phyloP scores from a whole-genome alignment of 2,888 invertebrate species.

The Epistrophella euchroma region DNA sequence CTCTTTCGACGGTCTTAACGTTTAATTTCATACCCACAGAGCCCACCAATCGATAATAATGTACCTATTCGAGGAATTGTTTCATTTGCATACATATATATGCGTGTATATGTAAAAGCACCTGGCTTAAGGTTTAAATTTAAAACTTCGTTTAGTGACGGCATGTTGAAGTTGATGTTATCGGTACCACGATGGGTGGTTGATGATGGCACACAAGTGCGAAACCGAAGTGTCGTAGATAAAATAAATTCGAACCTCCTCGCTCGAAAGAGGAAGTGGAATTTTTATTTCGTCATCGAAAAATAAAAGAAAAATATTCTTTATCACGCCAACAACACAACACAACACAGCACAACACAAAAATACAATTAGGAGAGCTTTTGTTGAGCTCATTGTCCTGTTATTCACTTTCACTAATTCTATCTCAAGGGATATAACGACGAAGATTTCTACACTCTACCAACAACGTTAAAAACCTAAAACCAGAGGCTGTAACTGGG shows the following conservation, averaged over 20 bases:
- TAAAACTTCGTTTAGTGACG: slow-evolving; percentile 22
- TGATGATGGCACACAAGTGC: neutral
- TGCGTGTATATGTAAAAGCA: too few species aligned
- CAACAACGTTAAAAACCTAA: neutral
- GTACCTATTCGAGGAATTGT: slow-evolving; percentile 23
- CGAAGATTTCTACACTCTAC: neutral
- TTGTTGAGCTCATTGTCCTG: slow-evolving; percentile 25
- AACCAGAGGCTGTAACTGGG: slow-evolving; percentile 18
- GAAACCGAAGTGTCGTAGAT: slow-evolving; percentile 24
- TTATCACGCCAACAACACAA: slow-evolving; percentile 12
- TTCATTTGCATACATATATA: slow-evolving; percentile 60
- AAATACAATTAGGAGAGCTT: slow-evolving; percentile 49
- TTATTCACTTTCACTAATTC: slow-evolving; percentile 34
- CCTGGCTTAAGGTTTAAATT: slow-evolving; percentile 47
- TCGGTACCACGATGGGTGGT: neutral
- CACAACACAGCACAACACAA: slow-evolving; percentile 27
- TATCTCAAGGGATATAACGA: slow-evolving; percentile 8
- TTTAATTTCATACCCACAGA: neutral
- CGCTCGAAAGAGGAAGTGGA: neutral
- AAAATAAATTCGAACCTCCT: slow-evolving; percentile 13
- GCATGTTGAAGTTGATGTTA: too few species aligned
- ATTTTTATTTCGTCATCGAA: slow-evolving; percentile 1
- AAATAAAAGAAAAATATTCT: slow-evolving; percentile 19
- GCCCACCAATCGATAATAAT: slow-evolving; percentile 29
- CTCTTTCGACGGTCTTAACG: neutral